Evolutionary conservation across 2,797 vertebrate genomes (phyloP), one percentile per base, ranked within the genome.

Genomic region (Thunnus albacares): DNA sequence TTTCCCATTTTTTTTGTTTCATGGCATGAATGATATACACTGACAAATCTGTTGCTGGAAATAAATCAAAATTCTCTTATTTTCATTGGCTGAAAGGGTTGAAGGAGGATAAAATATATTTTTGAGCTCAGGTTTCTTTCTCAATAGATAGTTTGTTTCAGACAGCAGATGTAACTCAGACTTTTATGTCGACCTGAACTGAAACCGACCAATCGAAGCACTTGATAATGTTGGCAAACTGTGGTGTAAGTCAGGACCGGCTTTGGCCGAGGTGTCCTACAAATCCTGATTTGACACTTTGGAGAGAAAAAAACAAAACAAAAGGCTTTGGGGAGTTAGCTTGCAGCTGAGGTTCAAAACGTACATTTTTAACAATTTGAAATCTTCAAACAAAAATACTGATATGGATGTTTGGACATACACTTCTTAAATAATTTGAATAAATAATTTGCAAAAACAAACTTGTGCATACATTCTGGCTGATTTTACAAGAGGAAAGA

Each of bases 361-460:
- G 56, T 85, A 77, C 58, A 85, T 43, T 71, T 75, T 67, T 80
- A 85, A 90, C 73, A 82, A 86, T 30, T 35, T 86, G 55, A 80
- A 90, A 88, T 35, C 75, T 79, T 51, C 15, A 83, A 87, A 80
- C 8, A 87, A 94, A 30, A 92, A 95, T 93, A 95, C 95, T 95
- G 94, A 92, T 89, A 91, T 90, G 90, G 92, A 93, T 90, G 86
- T 91, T 89, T 92, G 75, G 90, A 93, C 91, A 90, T 82, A 89
- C 62, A 85, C 59, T 82, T 90, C 75, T 95, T 96, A 94, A 95
- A 95, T 96, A 92, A 94, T 95, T 94, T 91, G 92, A 96, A 96
- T 96, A 95, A 95, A 95, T 95, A 94, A 91, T 92, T 90, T 91
- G 71, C 87, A 63, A 93, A 85, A 90, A 86, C 71, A 87, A 87